Base-by-base conservation (phyloP, 1,140 invertebrate species). In the Drosophila gunungcola region DNA sequence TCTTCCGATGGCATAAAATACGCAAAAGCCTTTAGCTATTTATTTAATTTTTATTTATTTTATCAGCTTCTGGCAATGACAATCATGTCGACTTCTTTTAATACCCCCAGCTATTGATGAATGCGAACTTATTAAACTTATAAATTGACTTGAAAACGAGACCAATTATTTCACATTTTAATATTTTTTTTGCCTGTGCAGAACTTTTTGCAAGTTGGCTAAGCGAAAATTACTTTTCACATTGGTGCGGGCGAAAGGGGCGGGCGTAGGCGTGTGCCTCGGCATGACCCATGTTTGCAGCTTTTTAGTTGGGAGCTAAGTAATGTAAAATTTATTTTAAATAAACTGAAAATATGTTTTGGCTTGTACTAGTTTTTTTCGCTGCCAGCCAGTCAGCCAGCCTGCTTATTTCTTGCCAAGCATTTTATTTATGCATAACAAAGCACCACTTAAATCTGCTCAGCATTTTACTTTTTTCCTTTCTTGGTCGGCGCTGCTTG, bases 401-500 rank as follows among this genome's bases (percentile, higher is more conserved):
- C 63, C 70, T 80, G 84, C 63, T 80, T 83, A 80, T 89, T 88
- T 79, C 64, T 80, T 84, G 72, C 55, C 84, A 62, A 73, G 76
- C 80, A 84, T 89, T 89, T 89, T 89, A 89, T 89, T 89, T 89
- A 89, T 89, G 84, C 84, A 89, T 89, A 89, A 89, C 84, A 89
- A 89, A 89, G 77, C 85, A 84, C 80, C 83, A 88, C 83, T 88
- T 88, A 89, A 89, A 89, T 89, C 80, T 89, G 80, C 77, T 84
- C 84, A 89, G 68, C 79, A 74, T 78, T 79, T 64, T 65, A 60
- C 38, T 64, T 48, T 52, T 58, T 46, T 60, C 57, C 55, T 53
- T 68, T 63, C 53, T 52, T 60, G 55, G 77, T 53, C 58, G 56
- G 56, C 58, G 51, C 27, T 58, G 72, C 54, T 63, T 63, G 55